These are phyloP conservation scores for Eolophus roseicapilla DNA, from an alignment of 2,113 vertebrate species.

Conservation along the genomic window DNA sequence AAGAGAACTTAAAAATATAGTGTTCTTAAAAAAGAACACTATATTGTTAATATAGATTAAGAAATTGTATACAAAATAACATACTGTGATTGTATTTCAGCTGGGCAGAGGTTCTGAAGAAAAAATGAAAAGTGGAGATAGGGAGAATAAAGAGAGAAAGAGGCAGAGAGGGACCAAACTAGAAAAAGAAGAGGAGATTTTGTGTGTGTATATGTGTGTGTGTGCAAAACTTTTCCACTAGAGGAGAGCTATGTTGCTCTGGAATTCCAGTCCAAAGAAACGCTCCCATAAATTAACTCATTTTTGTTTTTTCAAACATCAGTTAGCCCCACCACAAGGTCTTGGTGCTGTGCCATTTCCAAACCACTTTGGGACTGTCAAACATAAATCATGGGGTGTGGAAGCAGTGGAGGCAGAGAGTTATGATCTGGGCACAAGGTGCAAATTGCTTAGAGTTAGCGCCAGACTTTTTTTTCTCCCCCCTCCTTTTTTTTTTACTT, in stretches of 20 bases:
- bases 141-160: background rate
- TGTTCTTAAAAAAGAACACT: too few relatives aligned
- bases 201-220: background rate
- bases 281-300: constrained; percentile 54
- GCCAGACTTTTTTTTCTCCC: background rate
- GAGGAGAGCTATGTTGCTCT: constrained; percentile 34
- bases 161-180: background rate
- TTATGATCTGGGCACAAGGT: constrained; percentile 62
- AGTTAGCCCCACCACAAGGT: constrained; percentile 57
- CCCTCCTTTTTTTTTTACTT: accelerated
- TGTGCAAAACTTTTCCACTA: constrained; percentile 32
- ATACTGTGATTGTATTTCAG: background rate
- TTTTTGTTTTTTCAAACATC: constrained; percentile 57
- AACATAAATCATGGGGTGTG: constrained; percentile 55
- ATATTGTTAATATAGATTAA: background rate
- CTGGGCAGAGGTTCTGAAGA: background rate
- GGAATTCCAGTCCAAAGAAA: constrained; percentile 33
- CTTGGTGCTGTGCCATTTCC: constrained; percentile 49
- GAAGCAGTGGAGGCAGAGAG: constrained; percentile 29
- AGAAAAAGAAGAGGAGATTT: background rate
- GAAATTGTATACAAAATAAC: background rate
- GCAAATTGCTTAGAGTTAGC: constrained; percentile 64
- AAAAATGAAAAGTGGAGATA: background rate
- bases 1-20: background rate
- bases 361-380: constrained; percentile 51